Percentiles rank a stretch among this genome's conserved stretches.
phyloP scores from a whole-genome alignment of 1,140 invertebrate genomes.

The Bombus breviceps region DNA sequence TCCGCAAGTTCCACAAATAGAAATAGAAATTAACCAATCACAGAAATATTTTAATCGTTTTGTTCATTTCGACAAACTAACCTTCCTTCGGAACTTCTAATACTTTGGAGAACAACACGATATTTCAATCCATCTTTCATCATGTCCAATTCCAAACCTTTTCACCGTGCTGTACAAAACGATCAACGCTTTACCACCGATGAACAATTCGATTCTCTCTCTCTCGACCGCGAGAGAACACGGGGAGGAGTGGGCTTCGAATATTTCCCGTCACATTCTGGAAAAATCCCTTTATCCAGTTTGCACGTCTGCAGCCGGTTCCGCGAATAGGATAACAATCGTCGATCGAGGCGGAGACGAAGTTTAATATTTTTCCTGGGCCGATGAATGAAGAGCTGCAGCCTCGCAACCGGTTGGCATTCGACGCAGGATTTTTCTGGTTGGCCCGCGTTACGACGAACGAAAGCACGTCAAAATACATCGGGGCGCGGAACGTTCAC shows the following conservation, averaged over 20 bases:
- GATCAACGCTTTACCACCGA: background rate
- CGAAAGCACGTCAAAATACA: constrained; percentile 59
- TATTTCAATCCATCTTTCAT: no score
- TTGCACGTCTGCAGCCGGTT: background rate
- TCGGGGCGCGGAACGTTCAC: constrained; percentile 15
- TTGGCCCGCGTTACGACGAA: constrained; percentile 28
- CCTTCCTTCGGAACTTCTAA: background rate
- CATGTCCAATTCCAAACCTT: background rate
- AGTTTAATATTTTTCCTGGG: constrained; percentile 36
- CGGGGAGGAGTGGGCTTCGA: background rate
- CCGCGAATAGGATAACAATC: background rate
- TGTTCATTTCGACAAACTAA: no score
- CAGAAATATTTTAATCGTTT: background rate
- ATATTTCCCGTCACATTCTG: background rate
- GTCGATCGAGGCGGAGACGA: background rate
- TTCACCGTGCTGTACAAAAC: background rate
- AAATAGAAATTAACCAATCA: background rate
- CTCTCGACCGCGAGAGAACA: no score
- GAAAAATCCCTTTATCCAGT: constrained; percentile 9
- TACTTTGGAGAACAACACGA: background rate
- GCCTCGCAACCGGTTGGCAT: constrained; percentile 31
- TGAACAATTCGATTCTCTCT: background rate
- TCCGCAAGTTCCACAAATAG: background rate
- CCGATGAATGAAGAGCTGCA: constrained; percentile 29
- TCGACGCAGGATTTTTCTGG: constrained; percentile 53